Conservation (phyloP, 2,888 invertebrate genomes). For the Melikaiella ostensackeni region DNA sequence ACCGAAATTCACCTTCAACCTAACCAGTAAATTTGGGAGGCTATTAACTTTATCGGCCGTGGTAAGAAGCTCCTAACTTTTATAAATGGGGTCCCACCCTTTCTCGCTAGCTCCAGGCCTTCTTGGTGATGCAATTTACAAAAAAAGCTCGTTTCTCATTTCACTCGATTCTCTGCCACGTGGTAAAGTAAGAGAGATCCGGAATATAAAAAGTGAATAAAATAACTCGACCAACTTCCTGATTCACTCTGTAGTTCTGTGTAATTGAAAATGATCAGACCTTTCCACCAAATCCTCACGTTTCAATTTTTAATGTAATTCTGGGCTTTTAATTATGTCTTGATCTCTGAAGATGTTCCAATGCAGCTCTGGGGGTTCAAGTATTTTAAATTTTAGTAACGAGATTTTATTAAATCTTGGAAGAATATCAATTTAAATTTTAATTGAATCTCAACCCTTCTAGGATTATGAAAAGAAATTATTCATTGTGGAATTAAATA, state of each 20-base stretch:
- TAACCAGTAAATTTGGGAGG: conserved; percentile 67
- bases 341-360: background rate
- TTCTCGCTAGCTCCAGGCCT: conserved; percentile 51
- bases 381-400: background rate
- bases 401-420: background rate
- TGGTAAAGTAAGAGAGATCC: conserved; percentile 45
- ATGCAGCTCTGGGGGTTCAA: background rate
- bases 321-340: conserved; percentile 6
- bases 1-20: conserved; percentile 55
- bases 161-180: conserved; percentile 63
- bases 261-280: conserved; percentile 32
- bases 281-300: background rate
- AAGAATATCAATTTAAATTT: conserved; percentile 15
- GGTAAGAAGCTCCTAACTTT: conserved; percentile 70
- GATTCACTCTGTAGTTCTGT: conserved; percentile 9
- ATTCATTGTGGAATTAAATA: no score
- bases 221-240: conserved; percentile 39
- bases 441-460: conserved; percentile 2
- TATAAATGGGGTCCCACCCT: conserved; percentile 67
- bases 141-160: conserved; percentile 71
- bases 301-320: conserved; percentile 30
- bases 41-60: conserved; percentile 72
- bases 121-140: conserved; percentile 66
- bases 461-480: background rate
- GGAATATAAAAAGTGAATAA: conserved; percentile 47